Base-by-base conservation (phyloP, 2,113 vertebrate genomes). In the Martes martes region DNA sequence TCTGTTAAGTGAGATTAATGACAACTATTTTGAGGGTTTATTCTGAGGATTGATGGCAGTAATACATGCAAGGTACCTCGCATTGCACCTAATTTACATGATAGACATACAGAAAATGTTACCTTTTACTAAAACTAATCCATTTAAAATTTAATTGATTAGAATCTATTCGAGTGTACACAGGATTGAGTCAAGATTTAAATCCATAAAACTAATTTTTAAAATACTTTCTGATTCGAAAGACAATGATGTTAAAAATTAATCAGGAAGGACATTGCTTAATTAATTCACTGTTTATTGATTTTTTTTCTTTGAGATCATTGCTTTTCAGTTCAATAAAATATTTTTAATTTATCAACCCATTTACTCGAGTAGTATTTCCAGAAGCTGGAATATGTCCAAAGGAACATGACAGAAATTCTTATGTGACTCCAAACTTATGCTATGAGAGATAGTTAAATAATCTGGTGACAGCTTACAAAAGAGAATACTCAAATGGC, bases 301-400 rank as follows among this genome's bases (percentile, higher is more conserved):
- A 95, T 71, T 95, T 95, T 92, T 95, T 95, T 92, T 89, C 52
- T 50, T 85, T 86, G 85, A 91, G 55, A 55, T 96, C 7, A 55
- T 81, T 85, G 23, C 79, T 88, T 93, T 80, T 95, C n/a, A 81
- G 24, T 80, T 93, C 81, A 97, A 50, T 88, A 61, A 26, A 91
- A 13, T 55, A 11, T 80, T 91, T 96, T 84, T 47, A 83, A 91
- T 91, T 88, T 88, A 52, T 73, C 63, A n/a, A n/a, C 71, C 81
- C n/a, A 57, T 69, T 88, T 15, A 63, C 45, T 91, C 26, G 84
- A 93, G 57, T 91, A 55, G 59, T 74, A 55, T 74, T 50, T 95
- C 85, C 74, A 92, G 36, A 80, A 96, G 47, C 69, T 97, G 76
- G 15, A 95, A 36, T 94, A 90, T 83, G 52, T 82, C 50, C 79